These are phyloP conservation scores for Callorhinus ursinus DNA, from an alignment of 2,113 vertebrate species.

Conservation along the genomic window DNA sequence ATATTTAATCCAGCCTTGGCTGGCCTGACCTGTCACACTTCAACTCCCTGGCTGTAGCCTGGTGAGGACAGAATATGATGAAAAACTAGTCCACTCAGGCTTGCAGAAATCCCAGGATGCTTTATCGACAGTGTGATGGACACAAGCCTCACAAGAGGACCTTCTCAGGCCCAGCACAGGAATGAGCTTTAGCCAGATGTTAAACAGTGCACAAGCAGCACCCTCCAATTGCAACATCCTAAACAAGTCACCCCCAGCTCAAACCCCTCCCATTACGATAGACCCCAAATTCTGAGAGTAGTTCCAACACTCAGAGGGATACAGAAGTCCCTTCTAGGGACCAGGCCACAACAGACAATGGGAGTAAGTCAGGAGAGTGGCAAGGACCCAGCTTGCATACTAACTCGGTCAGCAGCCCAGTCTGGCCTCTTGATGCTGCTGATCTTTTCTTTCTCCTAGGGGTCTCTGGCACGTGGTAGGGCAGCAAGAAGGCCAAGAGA, in stretches of 20 bases:
- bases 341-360: no score
- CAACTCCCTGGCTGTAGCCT: background rate
- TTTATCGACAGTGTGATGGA: background rate
- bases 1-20: constrained; percentile 83
- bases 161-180: background rate
- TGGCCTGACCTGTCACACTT: background rate
- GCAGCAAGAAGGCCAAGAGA: background rate
- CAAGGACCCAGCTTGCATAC: background rate
- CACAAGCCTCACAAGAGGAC: background rate
- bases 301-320: background rate
- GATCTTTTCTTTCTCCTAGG: background rate
- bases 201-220: rapidly evolving
- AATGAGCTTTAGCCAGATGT: background rate
- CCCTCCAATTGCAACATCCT: background rate
- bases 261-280: background rate
- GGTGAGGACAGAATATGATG: background rate
- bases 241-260: background rate
- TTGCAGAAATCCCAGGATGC: background rate
- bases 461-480: background rate
- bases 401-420: background rate
- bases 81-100: background rate
- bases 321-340: background rate
- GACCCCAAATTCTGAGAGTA: background rate
- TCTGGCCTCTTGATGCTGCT: background rate
- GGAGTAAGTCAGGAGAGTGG: background rate